Conservation (phyloP, 1,140 invertebrate species). For the Drosophila kanapiae region DNA sequence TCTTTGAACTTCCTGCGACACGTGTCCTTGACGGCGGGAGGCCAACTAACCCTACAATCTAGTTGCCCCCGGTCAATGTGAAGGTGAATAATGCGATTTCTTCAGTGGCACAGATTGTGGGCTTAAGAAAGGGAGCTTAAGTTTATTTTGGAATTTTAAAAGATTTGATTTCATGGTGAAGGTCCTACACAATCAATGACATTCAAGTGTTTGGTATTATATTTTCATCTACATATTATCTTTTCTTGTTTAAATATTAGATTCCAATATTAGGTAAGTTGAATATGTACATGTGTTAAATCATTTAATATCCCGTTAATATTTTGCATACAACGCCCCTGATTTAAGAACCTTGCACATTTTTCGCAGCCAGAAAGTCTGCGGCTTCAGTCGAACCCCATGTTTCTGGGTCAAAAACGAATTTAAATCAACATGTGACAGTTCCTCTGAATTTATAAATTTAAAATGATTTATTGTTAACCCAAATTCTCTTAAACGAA, state of each 20-base stretch:
- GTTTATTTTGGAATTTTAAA: neutral
- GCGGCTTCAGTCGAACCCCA: neutral
- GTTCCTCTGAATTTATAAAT: constrained; percentile 1
- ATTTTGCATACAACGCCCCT: constrained; percentile 7
- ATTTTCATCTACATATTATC: neutral
- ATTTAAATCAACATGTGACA: neutral
- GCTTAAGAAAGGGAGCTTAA: neutral
- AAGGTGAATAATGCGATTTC: constrained; percentile 57
- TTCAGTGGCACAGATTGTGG: neutral
- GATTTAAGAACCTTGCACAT: constrained; percentile 5
- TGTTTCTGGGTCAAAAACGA: constrained; percentile 6
- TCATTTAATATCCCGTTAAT: too few relatives aligned
- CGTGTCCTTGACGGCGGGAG: constrained; percentile 65
- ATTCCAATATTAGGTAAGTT: neutral
- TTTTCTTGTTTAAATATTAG: neutral
- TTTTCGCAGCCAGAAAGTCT: constrained; percentile 16
- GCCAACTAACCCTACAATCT: constrained; percentile 60
- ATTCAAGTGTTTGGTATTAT: neutral
- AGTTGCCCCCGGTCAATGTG: constrained; percentile 57
- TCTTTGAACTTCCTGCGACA: constrained; percentile 78
- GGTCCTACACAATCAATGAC: too few relatives aligned
- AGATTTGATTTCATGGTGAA: neutral
- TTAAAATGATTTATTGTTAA: neutral
- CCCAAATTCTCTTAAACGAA: neutral
- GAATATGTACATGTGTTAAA: too few relatives aligned